Conservation (phyloP, 2,797 vertebrate species). For the Pteropus rufus region DNA sequence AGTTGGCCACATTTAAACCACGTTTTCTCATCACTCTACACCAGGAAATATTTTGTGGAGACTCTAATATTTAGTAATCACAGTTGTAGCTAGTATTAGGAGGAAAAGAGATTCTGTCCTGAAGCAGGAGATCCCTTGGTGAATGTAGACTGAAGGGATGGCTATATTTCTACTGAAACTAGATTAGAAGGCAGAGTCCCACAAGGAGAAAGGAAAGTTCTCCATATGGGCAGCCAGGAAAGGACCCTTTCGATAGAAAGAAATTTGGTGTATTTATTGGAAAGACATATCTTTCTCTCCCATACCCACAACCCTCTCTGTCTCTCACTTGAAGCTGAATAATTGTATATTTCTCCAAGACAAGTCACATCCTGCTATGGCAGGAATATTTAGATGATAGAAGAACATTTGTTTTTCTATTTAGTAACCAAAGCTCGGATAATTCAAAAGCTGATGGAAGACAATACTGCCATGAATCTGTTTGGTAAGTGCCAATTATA, state of each 20-base stretch:
- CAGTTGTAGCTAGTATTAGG: not conserved
- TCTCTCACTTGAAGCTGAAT: not conserved
- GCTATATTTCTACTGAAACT: not conserved
- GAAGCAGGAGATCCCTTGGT: not conserved
- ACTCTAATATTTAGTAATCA: conserved; percentile 3
- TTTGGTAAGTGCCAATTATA: not conserved
- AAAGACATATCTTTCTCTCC: not conserved
- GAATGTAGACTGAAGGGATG: not conserved
- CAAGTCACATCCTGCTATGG: not conserved
- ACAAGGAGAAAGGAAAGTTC: not conserved
- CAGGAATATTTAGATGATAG: not conserved
- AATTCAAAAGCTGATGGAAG: conserved; percentile 26
- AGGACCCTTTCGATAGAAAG: not conserved
- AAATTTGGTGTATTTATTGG: not conserved
- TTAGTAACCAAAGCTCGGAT: not conserved
- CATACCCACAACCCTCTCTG: too few relatives aligned
- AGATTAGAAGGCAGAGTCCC: not conserved
- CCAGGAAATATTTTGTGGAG: not conserved
- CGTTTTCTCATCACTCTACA: not conserved
- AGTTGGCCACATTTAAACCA: not conserved
- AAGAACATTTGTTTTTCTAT: not conserved
- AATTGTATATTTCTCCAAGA: not conserved
- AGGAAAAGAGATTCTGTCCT: not conserved
- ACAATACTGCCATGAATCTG: not conserved
- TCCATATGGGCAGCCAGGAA: not conserved